phyloP scores from a whole-genome alignment of 2,888 invertebrate species.

The Lasius platythorax region DNA sequence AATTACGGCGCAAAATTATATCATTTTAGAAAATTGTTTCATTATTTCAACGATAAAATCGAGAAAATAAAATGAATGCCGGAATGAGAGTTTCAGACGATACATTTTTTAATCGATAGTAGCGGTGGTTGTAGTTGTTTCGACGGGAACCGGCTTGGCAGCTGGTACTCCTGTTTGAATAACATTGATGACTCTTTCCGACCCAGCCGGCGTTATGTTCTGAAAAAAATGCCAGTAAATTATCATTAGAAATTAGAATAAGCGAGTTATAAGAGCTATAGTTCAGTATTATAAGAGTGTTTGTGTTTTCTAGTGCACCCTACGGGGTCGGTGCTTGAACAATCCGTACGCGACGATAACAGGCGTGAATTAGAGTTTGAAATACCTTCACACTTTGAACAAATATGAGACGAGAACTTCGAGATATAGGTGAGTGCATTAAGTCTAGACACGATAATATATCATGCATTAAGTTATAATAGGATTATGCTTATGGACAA shows the following conservation, averaged over 20 bases:
- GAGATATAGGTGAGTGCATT: constrained; percentile 76
- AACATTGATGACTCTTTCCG: constrained; percentile 81
- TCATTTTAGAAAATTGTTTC: constrained; percentile 4
- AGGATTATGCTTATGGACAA: background rate
- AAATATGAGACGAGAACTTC: constrained; percentile 69
- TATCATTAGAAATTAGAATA: constrained; percentile 14
- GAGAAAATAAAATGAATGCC: constrained; percentile 18
- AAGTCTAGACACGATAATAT: constrained; percentile 10
- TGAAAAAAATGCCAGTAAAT: constrained; percentile 65
- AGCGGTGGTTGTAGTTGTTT: constrained; percentile 53
- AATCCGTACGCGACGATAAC: constrained; percentile 81
- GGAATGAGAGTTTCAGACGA: constrained; percentile 39
- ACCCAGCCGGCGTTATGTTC: constrained; percentile 72
- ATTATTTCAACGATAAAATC: background rate
- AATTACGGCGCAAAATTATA: background rate
- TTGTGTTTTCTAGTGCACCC: constrained; percentile 82
- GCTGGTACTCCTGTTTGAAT: constrained; percentile 82
- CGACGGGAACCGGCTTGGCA: constrained; percentile 72
- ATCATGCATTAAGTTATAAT: constrained; percentile 31
- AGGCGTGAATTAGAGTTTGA: constrained; percentile 76
- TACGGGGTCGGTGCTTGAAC: constrained; percentile 84
- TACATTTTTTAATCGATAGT: constrained; percentile 6
- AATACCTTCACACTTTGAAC: constrained; percentile 71
- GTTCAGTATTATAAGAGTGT: constrained; percentile 42
- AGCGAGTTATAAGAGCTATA: constrained; percentile 43